These are phyloP conservation scores for Grantiella picta DNA, from an alignment of 2,113 vertebrate genomes.

Conservation along the genomic window DNA sequence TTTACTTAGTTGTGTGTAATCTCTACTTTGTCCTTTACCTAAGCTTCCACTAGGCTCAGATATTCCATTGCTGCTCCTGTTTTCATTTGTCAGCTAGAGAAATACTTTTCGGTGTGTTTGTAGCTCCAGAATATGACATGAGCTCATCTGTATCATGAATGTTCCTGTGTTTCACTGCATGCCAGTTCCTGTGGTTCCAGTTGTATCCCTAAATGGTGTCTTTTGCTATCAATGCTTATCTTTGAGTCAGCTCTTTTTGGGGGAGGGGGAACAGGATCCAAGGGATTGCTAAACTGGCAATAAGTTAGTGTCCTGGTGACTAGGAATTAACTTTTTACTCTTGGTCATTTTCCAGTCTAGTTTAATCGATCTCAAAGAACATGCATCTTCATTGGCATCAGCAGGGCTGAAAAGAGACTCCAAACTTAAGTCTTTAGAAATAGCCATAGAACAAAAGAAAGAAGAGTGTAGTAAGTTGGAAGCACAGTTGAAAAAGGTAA, in stretches of 20 bases:
- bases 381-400: conserved; percentile 94
- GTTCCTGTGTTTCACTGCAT: not conserved
- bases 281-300: not conserved
- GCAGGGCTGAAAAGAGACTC: conserved; percentile 96
- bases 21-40: not conserved
- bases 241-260: not conserved
- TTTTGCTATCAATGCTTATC: not conserved
- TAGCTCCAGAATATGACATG: not conserved
- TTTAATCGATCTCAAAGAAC: conserved; percentile 97
- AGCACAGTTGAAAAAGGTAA: conserved; percentile 92
- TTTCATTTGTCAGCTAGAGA: not conserved
- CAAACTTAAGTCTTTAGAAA: conserved; percentile 97
- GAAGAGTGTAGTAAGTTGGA: conserved; percentile 99
- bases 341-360: conserved; percentile 84
- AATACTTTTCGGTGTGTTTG: not conserved
- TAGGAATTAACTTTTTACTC: conserved; percentile 56
- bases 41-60: not conserved
- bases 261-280: conserved; percentile 40
- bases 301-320: not conserved
- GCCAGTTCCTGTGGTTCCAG: not conserved
- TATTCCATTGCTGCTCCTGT: not conserved
- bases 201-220: not conserved
- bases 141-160: not conserved
- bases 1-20: not conserved
- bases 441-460: conserved; percentile 98